phyloP scores from a whole-genome alignment of 2,113 vertebrate species.

The Myrmophylax atrothorax region DNA sequence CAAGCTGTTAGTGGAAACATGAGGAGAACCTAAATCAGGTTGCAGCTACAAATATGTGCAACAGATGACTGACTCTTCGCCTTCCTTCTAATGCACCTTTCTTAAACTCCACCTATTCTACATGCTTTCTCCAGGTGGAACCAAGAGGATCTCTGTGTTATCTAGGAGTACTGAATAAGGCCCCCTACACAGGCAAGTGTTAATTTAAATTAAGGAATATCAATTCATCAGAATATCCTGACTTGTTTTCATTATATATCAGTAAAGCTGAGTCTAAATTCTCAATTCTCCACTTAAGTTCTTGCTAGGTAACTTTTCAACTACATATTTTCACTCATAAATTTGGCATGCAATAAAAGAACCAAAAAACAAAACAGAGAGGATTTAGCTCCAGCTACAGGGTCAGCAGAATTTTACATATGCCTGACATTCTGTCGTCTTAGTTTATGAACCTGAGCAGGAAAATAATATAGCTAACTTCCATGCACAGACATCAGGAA shows the following conservation, averaged over 20 bases:
- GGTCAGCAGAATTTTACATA: neutral
- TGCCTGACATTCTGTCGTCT: neutral
- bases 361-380: neutral
- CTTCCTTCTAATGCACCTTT: neutral
- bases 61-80: rapidly evolving
- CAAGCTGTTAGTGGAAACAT: neutral
- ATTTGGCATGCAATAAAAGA: neutral
- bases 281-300: neutral
- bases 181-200: neutral
- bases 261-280: neutral
- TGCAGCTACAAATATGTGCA: neutral
- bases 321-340: neutral
- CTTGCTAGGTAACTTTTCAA: neutral
- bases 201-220: neutral
- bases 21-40: neutral
- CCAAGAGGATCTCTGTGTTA: neutral
- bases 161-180: neutral
- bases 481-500: neutral
- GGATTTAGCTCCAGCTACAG: neutral
- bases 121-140: neutral
- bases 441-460: neutral
- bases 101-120: neutral
- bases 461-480: neutral
- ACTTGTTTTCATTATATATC: neutral
- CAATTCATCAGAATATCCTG: neutral